Conservation (phyloP, 2,113 vertebrate genomes). For the Progne subis region DNA sequence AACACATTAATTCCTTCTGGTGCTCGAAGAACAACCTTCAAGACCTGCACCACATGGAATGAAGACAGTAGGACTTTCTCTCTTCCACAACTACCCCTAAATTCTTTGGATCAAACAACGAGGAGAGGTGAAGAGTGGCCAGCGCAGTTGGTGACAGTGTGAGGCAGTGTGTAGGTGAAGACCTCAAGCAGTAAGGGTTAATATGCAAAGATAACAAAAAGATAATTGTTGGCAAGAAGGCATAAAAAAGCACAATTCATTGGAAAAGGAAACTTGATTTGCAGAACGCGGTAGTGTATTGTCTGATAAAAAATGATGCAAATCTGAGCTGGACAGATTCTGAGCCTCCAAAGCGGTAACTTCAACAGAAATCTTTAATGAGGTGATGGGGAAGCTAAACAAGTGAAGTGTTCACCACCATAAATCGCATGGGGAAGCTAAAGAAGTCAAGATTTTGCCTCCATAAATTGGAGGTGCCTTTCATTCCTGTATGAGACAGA, state of each 20-base stretch:
- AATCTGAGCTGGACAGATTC: not conserved
- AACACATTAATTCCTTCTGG: not conserved
- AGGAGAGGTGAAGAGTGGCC: not conserved
- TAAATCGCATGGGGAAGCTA: not conserved
- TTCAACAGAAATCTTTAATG: constrained; percentile 12
- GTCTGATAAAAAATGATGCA: not conserved
- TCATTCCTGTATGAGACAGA: not conserved
- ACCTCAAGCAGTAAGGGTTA: not conserved
- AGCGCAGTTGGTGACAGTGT: fast-evolving
- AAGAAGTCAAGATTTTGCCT: not conserved
- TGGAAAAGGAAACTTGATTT: not conserved
- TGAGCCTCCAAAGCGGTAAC: not conserved
- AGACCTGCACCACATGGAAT: not conserved
- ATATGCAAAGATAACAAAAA: not conserved
- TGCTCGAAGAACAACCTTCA: not conserved
- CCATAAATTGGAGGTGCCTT: constrained; percentile 1
- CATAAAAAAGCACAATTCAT: not conserved
- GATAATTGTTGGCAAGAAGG: not conserved
- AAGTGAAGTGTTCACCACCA: not conserved
- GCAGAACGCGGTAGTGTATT: not conserved
- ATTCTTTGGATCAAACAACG: not conserved
- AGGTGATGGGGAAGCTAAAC: not conserved
- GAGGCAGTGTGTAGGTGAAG: not conserved
- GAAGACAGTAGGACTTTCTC: not conserved
- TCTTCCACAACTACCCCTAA: not conserved